Conservation (phyloP, 2,888 invertebrate genomes). For the Harpalus rufipes region DNA sequence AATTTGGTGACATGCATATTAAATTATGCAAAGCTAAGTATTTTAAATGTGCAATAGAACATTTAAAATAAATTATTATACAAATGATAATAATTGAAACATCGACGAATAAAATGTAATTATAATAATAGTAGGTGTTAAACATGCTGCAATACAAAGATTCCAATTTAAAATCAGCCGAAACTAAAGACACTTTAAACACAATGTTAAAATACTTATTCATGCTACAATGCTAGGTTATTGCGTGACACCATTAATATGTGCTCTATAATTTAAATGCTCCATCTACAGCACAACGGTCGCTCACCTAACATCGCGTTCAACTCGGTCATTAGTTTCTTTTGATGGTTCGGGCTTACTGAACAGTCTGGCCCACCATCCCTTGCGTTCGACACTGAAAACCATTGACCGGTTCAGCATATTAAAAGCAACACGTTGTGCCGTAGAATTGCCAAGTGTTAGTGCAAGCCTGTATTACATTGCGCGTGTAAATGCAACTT, state of each 20-base stretch:
- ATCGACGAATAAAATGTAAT: too few relatives aligned
- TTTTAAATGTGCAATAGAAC: too few relatives aligned
- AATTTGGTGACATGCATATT: too few relatives aligned
- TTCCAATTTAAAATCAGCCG: conserved; percentile 22
- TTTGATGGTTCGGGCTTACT: conserved; percentile 74
- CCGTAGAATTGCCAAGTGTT: background rate
- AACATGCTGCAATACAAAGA: too few relatives aligned
- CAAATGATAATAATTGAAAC: too few relatives aligned
- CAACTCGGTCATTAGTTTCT: conserved; percentile 70
- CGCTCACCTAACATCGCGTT: conserved; percentile 64
- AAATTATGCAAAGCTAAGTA: too few relatives aligned
- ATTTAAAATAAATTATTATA: too few relatives aligned
- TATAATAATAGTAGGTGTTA: too few relatives aligned
- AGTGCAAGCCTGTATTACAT: background rate
- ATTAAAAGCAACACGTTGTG: background rate
- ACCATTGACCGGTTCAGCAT: conserved; percentile 40
- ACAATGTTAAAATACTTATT: conserved; percentile 66
- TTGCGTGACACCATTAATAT: background rate
- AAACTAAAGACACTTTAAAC: conserved; percentile 55
- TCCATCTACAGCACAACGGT: conserved; percentile 10
- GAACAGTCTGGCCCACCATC: conserved; percentile 84
- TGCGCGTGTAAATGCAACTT: too few relatives aligned
- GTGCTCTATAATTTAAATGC: too few relatives aligned
- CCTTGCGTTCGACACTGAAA: conserved; percentile 67
- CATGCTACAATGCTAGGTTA: conserved; percentile 68